Evolutionary conservation across 64 coral and sea anemone genomes (phyloP).

Genomic region (Stylophora pistillata): DNA sequence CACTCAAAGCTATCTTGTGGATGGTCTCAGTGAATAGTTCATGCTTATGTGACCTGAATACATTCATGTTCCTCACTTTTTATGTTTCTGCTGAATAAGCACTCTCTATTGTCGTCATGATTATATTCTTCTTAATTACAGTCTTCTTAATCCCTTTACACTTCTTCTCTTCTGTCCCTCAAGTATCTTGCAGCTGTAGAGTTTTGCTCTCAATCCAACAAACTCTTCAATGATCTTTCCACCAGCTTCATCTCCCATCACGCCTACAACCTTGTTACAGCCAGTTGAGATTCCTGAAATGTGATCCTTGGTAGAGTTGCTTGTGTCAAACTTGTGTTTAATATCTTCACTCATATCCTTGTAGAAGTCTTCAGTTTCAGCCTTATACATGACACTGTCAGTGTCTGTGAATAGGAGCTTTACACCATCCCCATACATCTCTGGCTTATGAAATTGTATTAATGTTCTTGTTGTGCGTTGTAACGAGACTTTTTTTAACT

Average conservation of each 20-base stretch:
- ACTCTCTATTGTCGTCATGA: background rate
- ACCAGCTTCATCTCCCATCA: conserved; percentile 14
- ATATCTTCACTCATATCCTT: conserved; percentile 15
- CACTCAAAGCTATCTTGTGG: too few species aligned
- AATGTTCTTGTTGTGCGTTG: background rate
- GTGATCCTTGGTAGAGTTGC: conserved; percentile 27
- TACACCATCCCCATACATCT: conserved; percentile 4
- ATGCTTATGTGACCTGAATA: background rate
- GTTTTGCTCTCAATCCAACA: conserved; percentile 26
- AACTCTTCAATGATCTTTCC: too few species aligned
- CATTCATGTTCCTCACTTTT: conserved; percentile 31
- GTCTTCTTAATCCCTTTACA: background rate
- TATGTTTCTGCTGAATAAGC: background rate
- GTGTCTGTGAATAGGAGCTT: conserved; percentile 39
- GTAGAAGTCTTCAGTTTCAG: too few species aligned
- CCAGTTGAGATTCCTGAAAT: background rate
- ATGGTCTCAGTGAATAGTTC: conserved; percentile 19
- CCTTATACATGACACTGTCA: conserved; percentile 10
- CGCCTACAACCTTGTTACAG: conserved; percentile 4
- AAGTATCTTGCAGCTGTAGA: background rate
- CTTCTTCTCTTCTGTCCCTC: background rate
- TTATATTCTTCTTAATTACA: background rate
- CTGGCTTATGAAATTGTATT: background rate
- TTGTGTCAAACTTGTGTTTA: background rate
- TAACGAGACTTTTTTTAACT: background rate